Evolutionary conservation across 92 coral and sea anemone species (phyloP).

Genomic region (Actinernus sp.): DNA sequence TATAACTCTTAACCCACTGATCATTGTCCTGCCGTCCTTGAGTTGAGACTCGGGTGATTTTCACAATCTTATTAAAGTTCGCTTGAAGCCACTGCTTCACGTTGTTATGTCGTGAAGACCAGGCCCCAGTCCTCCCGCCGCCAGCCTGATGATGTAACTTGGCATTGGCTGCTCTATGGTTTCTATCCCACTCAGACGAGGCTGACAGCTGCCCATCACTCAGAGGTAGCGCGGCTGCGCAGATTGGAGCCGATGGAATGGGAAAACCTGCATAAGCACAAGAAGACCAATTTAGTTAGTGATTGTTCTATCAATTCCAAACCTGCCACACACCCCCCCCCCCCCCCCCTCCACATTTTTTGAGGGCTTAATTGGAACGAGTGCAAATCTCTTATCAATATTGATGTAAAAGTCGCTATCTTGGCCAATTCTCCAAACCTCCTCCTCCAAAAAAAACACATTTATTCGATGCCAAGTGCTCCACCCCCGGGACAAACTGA

Average conservation of each 20-base stretch:
- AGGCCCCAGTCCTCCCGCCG: slow-evolving; percentile 7
- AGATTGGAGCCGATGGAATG: slow-evolving; percentile 7
- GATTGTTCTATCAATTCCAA: too few relatives aligned
- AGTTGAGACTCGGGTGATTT: slow-evolving; percentile 9
- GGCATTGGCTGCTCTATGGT: slow-evolving; percentile 27
- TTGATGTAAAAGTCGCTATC: too few relatives aligned
- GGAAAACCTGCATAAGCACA: slow-evolving; percentile 21
- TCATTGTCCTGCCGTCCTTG: slow-evolving; percentile 12
- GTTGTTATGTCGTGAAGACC: slow-evolving; percentile 8
- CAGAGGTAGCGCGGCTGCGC: slow-evolving; percentile 13
- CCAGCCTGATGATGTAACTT: slow-evolving; percentile 13
- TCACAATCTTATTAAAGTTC: slow-evolving; percentile 12
- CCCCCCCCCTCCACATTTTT: too few relatives aligned
- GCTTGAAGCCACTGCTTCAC: slow-evolving; percentile 24
- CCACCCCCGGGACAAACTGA: too few relatives aligned
- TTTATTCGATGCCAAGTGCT: too few relatives aligned
- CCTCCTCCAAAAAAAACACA: too few relatives aligned
- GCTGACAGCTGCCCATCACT: slow-evolving; percentile 7
- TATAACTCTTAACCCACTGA: slow-evolving; percentile 16
- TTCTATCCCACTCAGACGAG: slow-evolving; percentile 5
- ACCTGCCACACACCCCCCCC: too few relatives aligned
- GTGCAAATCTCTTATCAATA: too few relatives aligned
- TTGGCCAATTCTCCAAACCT: too few relatives aligned
- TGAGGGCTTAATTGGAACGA: too few relatives aligned
- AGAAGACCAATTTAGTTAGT: too few relatives aligned